Base-by-base conservation (phyloP, 2,113 vertebrate species). In the Zosterops hypoxanthus region DNA sequence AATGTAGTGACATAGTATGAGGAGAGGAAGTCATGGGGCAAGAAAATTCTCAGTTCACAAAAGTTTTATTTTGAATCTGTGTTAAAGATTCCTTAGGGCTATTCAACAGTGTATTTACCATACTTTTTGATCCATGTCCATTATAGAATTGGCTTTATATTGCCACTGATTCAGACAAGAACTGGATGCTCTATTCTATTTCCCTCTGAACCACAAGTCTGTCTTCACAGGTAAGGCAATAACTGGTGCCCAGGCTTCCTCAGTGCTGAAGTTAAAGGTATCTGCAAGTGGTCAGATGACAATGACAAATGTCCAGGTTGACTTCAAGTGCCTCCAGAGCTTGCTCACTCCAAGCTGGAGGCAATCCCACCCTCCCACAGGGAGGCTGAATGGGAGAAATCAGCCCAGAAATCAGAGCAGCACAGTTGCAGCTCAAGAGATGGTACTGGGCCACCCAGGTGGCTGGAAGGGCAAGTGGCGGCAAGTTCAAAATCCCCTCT, bases 381-480 rank as follows among this genome's bases (percentile, higher is more conserved):
- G 19, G 21, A 71, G 11, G 21, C 26, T 17, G 55, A 82, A 59
- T 24, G 19, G 15, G 5, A 53, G 24, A 19, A 34, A 56, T 16
- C 15, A 65, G 29, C 13, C 7, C 41, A 41, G 39, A 26, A 75
- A 33, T 34, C 14, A 61, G 26, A 19, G 4, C 0, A 1, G 31
- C 12, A 26, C 14, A 13, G 7, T 0, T 47, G 9, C 13, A 25
- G 52, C 20, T 24, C 56, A 25, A 11, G 34, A 4, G 2, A 46
- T 15, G 33, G 56, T 69, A 57, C 21, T 11, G 25, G 19, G 28
- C 0, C 3, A 57, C 19, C 5, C 25, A 11, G 17, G 31, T 2
- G 20, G 4, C 36, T 57, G 24, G 17, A 12, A 75, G 20, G 39
- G 12, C 65, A 71, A 41, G 47, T 6, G 7, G n/a, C 39, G 63